Evolutionary conservation across 1,140 invertebrate genomes (phyloP).

Genomic region (Trichonephila clavata): DNA sequence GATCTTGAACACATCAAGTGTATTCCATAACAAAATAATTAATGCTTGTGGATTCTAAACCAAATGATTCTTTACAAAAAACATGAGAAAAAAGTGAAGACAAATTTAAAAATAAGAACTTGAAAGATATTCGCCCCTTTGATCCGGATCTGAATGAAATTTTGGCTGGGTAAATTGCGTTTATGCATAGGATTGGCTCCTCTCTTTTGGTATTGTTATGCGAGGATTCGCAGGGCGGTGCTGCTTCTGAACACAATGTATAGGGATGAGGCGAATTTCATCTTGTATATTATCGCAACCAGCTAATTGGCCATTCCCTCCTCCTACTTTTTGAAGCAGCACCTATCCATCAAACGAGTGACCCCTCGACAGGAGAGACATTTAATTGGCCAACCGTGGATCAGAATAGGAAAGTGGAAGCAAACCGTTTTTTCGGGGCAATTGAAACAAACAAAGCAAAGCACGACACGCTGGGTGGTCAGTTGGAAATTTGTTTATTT

Average conservation of each 20-base stretch:
- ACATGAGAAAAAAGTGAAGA: too few species aligned
- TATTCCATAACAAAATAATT: too few species aligned
- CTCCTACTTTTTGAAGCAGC: background rate
- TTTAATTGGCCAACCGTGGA: conserved; percentile 27
- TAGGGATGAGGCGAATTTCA: conserved; percentile 54
- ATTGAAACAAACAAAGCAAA: conserved; percentile 21
- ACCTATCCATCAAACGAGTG: conserved; percentile 52
- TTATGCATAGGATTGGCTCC: conserved; percentile 22
- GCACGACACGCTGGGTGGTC: conserved; percentile 56
- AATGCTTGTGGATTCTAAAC: too few species aligned
- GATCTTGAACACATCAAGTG: too few species aligned
- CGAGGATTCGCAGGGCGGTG: conserved; percentile 44
- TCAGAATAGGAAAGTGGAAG: conserved; percentile 23
- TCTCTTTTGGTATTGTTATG: conserved; percentile 32
- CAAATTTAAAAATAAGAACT: background rate
- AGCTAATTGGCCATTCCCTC: conserved; percentile 64
- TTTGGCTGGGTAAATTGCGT: background rate
- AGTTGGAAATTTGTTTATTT: conserved; percentile 31
- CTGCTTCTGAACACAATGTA: conserved; percentile 32
- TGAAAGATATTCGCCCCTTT: background rate
- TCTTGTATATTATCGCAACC: background rate
- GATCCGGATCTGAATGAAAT: conserved; percentile 29
- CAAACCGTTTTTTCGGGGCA: conserved; percentile 3
- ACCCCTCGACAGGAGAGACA: background rate
- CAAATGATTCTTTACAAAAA: too few species aligned